These are phyloP conservation scores for Eulemur rufifrons DNA, from an alignment of 2,113 vertebrate species.

Conservation along the genomic window DNA sequence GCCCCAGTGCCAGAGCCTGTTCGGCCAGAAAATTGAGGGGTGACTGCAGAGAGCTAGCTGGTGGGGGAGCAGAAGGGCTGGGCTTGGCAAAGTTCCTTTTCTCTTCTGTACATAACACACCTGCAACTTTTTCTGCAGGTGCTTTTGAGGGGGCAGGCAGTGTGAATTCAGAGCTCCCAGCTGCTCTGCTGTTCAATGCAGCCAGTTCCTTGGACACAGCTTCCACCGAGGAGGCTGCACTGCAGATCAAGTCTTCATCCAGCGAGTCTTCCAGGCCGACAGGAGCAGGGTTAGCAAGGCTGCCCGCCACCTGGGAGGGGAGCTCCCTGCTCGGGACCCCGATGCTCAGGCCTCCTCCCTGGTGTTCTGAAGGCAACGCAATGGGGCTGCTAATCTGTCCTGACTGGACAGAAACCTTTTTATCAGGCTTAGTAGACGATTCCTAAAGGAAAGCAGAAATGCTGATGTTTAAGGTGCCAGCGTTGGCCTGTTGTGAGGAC, in stretches of 20 bases:
- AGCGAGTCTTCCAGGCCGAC: constrained; percentile 84
- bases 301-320: constrained; percentile 65
- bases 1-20: constrained; percentile 84
- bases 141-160: constrained; percentile 72
- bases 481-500: neutral
- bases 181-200: constrained; percentile 79
- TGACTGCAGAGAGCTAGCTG: constrained; percentile 82
- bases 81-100: constrained; percentile 84
- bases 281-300: constrained; percentile 57
- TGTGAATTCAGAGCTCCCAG: constrained; percentile 80
- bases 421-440: constrained; percentile 82
- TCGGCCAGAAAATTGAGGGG: constrained; percentile 88
- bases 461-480: neutral
- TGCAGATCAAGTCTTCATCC: constrained; percentile 82
- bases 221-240: constrained; percentile 82
- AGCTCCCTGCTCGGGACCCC: constrained; percentile 76
- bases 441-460: constrained; percentile 80
- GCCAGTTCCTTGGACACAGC: constrained; percentile 84
- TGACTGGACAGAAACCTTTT: constrained; percentile 79
- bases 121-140: constrained; percentile 79
- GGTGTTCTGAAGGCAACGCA: constrained; percentile 79
- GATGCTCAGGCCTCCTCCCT: constrained; percentile 73
- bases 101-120: constrained; percentile 80
- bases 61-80: constrained; percentile 76
- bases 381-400: constrained; percentile 76